These are phyloP conservation scores for Pantala flavescens DNA, from an alignment of 1,140 invertebrate species.

Conservation along the genomic window DNA sequence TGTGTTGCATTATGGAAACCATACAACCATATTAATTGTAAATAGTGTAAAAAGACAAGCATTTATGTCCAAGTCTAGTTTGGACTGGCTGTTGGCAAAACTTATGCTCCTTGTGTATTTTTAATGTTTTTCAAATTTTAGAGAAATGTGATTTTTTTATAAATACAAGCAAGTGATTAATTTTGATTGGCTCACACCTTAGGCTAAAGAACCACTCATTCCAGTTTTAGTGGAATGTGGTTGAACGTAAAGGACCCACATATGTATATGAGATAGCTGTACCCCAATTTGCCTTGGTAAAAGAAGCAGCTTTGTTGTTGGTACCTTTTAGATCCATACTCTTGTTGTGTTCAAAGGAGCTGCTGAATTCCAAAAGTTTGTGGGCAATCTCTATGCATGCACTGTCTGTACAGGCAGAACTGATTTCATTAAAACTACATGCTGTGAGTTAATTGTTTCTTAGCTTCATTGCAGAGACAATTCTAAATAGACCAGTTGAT, in stretches of 20 bases:
- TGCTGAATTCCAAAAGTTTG: slow-evolving; percentile 6
- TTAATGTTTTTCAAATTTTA: slow-evolving; percentile 22
- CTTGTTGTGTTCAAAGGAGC: slow-evolving; percentile 5
- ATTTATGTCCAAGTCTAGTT: slow-evolving; percentile 24
- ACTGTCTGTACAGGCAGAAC: slow-evolving; percentile 7
- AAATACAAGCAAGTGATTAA: slow-evolving; percentile 18
- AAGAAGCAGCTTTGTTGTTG: slow-evolving; percentile 9
- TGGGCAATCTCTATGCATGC: slow-evolving; percentile 7
- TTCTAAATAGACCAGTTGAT: background rate
- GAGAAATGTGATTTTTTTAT: slow-evolving; percentile 19
- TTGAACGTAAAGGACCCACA: background rate
- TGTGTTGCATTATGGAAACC: slow-evolving; percentile 15
- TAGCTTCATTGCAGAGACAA: background rate
- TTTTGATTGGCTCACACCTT: slow-evolving; percentile 19
- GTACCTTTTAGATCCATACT: slow-evolving; percentile 6
- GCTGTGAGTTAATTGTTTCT: slow-evolving; percentile 7
- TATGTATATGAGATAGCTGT: slow-evolving; percentile 10
- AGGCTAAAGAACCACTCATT: slow-evolving; percentile 23
- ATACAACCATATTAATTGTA: slow-evolving; percentile 27
- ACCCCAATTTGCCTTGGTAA: slow-evolving; percentile 2
- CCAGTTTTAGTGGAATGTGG: slow-evolving; percentile 37
- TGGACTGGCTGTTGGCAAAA: slow-evolving; percentile 16
- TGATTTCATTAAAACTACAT: slow-evolving; percentile 4
- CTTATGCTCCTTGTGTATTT: slow-evolving; percentile 19
- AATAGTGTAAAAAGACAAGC: slow-evolving; percentile 34